Conservation (phyloP, 1,140 invertebrate species). For the Drosophila grimshawi region DNA sequence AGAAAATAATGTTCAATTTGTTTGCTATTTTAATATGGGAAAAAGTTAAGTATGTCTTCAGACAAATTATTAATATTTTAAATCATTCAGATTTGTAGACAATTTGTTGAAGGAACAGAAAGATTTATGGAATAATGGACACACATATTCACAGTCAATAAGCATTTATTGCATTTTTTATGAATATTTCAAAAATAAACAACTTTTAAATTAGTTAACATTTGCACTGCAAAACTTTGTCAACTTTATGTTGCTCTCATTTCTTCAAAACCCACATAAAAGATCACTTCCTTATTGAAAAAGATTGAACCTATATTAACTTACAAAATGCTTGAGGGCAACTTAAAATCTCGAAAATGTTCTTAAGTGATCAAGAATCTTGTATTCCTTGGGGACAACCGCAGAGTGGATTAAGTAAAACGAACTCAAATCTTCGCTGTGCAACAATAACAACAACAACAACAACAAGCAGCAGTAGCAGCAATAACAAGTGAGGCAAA, state of each 20-base stretch:
- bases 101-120: too few species aligned
- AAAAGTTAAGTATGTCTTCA: too few species aligned
- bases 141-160: too few species aligned
- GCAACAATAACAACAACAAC: background rate
- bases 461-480: background rate
- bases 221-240: too few species aligned
- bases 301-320: constrained; percentile 56
- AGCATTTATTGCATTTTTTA: too few species aligned
- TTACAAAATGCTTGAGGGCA: constrained; percentile 36
- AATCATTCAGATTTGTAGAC: too few species aligned
- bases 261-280: background rate
- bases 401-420: constrained; percentile 44
- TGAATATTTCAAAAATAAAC: too few species aligned
- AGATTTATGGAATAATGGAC: too few species aligned
- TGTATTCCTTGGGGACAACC: constrained; percentile 33
- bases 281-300: constrained; percentile 45
- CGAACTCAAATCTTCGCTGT: constrained; percentile 7
- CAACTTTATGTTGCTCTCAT: background rate
- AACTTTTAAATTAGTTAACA: too few species aligned
- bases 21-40: background rate
- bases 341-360: constrained; percentile 13
- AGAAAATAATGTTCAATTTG: background rate
- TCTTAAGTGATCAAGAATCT: constrained; percentile 27
- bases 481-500: constrained; percentile 22
- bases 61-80: too few species aligned